phyloP scores from a whole-genome alignment of 2,888 invertebrate genomes.

The Leptopilina drosophilae region DNA sequence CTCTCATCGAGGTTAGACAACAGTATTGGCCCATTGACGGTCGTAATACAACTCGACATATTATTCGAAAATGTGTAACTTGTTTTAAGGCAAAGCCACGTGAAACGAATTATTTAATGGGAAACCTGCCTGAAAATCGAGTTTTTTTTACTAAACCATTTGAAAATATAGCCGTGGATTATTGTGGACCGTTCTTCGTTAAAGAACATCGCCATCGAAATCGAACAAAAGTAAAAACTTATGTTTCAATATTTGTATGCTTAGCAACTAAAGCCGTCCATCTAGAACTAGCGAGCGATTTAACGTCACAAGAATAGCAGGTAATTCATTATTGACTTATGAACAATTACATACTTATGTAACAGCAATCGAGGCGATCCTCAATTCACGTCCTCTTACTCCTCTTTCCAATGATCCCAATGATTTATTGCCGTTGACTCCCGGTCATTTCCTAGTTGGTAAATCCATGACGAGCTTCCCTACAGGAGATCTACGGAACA shows the following conservation, averaged over 20 bases:
- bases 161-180: background rate
- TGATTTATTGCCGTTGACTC: no score
- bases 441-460: no score
- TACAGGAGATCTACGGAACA: no score
- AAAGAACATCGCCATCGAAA: background rate
- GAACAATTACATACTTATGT: background rate
- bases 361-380: no score
- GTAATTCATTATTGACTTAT: background rate
- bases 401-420: no score
- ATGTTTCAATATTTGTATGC: constrained; percentile 52
- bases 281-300: constrained; percentile 55
- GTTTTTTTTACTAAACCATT: background rate
- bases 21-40: constrained; percentile 45
- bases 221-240: constrained; percentile 39
- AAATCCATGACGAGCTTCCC: no score
- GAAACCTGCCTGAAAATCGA: background rate
- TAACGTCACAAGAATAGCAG: constrained; percentile 42
- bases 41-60: background rate
- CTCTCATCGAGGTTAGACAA: background rate
- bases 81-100: constrained; percentile 27
- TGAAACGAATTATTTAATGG: background rate
- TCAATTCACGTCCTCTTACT: no score
- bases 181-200: no score
- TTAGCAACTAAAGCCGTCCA: constrained; percentile 59
- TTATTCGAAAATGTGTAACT: constrained; percentile 33